Percentiles rank a stretch among this genome's conserved stretches.
Conservation (phyloP, 2,113 vertebrate genomes). For the Mionectes macconnelli region DNA sequence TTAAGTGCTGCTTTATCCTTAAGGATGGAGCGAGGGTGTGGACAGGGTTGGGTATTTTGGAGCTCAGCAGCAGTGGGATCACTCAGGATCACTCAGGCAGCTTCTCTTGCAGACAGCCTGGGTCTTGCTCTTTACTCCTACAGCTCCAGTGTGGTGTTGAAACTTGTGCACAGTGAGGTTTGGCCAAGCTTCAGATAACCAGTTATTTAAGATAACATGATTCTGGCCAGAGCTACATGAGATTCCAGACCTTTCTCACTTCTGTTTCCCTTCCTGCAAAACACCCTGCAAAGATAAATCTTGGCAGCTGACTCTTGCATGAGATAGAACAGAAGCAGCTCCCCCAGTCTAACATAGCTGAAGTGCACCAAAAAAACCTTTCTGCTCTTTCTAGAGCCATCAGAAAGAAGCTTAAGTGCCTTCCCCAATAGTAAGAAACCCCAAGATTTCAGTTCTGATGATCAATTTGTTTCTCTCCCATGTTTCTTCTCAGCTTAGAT, state of each 20-base stretch:
- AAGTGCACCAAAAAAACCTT: neutral
- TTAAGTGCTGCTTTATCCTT: neutral
- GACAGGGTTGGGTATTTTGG: neutral
- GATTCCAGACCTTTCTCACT: constrained; percentile 10
- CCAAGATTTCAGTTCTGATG: neutral
- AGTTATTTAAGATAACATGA: neutral
- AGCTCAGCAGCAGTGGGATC: neutral
- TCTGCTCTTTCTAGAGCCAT: neutral
- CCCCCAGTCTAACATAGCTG: neutral
- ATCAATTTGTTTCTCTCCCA: neutral
- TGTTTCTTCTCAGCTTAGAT: neutral
- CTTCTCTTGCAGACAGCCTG: neutral
- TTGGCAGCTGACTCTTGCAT: neutral
- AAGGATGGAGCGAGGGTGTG: neutral
- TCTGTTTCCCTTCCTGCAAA: neutral
- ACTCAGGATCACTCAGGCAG: neutral
- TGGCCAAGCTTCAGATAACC: neutral
- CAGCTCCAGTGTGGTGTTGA: neutral
- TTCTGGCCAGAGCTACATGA: neutral
- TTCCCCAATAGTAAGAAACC: neutral
- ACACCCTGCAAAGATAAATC: neutral
- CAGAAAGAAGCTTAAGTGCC: neutral
- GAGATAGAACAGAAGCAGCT: neutral
- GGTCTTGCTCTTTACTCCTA: neutral
- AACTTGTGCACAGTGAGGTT: neutral